These are phyloP conservation scores for Phragmatobia fuliginosa DNA, from an alignment of 2,888 invertebrate species.

Conservation along the genomic window DNA sequence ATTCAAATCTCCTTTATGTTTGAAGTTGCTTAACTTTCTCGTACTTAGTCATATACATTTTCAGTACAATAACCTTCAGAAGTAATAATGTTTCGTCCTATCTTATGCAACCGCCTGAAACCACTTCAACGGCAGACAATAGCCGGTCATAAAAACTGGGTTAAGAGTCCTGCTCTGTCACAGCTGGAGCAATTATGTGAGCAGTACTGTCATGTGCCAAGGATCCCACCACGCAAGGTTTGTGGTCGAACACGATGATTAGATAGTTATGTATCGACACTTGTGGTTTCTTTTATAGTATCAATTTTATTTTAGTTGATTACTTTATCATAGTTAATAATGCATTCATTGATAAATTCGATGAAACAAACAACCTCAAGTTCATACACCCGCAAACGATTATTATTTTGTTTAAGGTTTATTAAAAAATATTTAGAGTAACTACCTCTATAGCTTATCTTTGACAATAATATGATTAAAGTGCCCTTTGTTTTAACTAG, in stretches of 20 bases:
- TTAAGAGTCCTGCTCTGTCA: constrained; percentile 65
- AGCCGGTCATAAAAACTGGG: constrained; percentile 65
- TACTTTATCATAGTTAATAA: not conserved
- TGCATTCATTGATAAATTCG: not conserved
- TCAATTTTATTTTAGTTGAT: constrained; percentile 10
- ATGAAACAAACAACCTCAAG: too few relatives aligned
- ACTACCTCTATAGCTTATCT: too few relatives aligned
- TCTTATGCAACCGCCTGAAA: constrained; percentile 3
- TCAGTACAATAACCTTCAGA: not conserved
- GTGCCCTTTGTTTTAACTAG: too few relatives aligned
- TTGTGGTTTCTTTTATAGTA: constrained; percentile 13
- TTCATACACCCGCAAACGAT: too few relatives aligned
- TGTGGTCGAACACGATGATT: constrained; percentile 35
- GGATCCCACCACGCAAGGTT: constrained; percentile 73
- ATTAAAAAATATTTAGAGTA: too few relatives aligned
- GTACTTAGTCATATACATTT: not conserved
- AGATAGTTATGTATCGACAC: not conserved
- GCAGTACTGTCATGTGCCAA: constrained; percentile 64
- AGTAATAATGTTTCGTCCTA: constrained; percentile 9
- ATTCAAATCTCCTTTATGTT: not conserved
- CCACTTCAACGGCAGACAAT: constrained; percentile 28
- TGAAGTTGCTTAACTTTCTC: not conserved
- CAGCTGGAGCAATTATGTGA: constrained; percentile 71
- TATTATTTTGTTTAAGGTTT: too few relatives aligned
- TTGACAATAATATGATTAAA: too few relatives aligned